Conservation (phyloP, 1,140 invertebrate species). For the Pogonomyrmex californicus region DNA sequence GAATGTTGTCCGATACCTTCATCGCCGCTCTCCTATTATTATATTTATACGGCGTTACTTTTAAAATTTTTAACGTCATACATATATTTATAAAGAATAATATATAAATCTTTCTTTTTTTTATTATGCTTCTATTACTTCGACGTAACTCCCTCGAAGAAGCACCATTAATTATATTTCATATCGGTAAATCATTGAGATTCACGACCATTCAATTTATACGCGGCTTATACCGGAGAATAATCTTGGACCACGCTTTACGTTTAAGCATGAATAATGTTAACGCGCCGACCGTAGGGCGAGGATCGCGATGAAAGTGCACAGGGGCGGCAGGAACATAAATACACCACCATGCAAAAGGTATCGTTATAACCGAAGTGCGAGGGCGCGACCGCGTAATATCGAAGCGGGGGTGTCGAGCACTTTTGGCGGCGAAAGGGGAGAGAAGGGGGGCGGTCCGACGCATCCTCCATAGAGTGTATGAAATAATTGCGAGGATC, state of each 20-base stretch:
- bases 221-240: not conserved
- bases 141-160: not conserved
- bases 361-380: slow-evolving; percentile 2
- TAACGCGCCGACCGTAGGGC: not conserved
- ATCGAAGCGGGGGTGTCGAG: slow-evolving; percentile 9
- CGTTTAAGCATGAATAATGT: slow-evolving; percentile 41
- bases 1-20: not conserved
- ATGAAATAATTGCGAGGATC: slow-evolving; percentile 55
- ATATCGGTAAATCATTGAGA: slow-evolving; percentile 1
- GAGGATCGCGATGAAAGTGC: slow-evolving; percentile 7
- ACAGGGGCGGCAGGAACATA: slow-evolving; percentile 22
- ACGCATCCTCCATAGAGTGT: slow-evolving; percentile 29
- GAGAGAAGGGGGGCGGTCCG: not conserved
- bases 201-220: slow-evolving; percentile 30
- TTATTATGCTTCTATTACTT: not conserved
- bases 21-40: not conserved
- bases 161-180: not conserved
- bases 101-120: not conserved
- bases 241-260: slow-evolving; percentile 27
- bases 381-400: slow-evolving; percentile 10
- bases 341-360: slow-evolving; percentile 8
- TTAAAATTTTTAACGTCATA: not conserved
- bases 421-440: slow-evolving; percentile 12
- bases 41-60: not conserved
- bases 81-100: not conserved